These are phyloP conservation scores for Myotis davidii DNA, from an alignment of 2,113 vertebrate genomes.

Conservation along the genomic window DNA sequence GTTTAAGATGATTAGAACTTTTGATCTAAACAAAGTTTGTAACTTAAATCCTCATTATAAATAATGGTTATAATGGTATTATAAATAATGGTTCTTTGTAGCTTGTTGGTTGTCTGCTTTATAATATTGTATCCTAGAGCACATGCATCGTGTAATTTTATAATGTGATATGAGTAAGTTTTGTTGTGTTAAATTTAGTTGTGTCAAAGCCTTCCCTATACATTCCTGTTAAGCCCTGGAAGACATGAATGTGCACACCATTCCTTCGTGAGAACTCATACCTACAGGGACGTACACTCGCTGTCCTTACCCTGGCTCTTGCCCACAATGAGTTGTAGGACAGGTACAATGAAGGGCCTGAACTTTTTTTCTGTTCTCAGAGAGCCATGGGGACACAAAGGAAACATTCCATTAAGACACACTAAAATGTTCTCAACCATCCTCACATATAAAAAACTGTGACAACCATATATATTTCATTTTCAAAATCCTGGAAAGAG, in stretches of 20 bases:
- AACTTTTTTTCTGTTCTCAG: background rate
- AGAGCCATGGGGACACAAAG: background rate
- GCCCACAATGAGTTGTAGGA: background rate
- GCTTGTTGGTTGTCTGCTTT: background rate
- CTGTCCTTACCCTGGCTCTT: background rate
- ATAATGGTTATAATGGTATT: background rate
- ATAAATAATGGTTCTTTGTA: background rate
- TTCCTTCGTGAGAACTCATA: background rate
- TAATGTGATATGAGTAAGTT: background rate
- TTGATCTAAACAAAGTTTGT: background rate
- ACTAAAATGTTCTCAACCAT: background rate
- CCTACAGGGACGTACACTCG: accelerated
- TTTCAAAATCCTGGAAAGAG: background rate
- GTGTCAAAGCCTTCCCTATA: background rate
- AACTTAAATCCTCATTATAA: background rate
- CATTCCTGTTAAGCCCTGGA: background rate
- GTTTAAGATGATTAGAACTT: background rate
- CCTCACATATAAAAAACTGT: background rate
- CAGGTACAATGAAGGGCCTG: background rate
- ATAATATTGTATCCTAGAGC: background rate
- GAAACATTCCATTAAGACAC: background rate
- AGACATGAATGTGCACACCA: no score
- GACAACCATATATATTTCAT: background rate
- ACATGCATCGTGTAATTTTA: background rate
- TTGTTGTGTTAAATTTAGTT: background rate